These are phyloP conservation scores for Acleris sparsana DNA, from an alignment of 2,888 invertebrate species.

Conservation along the genomic window DNA sequence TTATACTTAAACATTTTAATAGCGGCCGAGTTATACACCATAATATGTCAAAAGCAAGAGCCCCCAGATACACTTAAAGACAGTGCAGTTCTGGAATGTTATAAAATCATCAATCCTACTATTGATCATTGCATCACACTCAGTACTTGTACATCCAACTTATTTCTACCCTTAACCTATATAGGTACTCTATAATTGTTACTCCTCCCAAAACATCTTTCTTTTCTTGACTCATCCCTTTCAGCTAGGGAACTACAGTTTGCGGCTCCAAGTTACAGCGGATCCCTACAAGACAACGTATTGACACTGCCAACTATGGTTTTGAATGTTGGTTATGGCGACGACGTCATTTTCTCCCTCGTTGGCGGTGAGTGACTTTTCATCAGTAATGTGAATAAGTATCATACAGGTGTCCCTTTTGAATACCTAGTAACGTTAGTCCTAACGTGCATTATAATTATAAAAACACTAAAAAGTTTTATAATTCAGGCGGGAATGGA, in stretches of 20 bases:
- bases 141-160: background rate
- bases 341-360: slow-evolving; percentile 52
- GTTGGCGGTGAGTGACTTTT: slow-evolving; percentile 58
- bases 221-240: slow-evolving; percentile 41
- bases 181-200: slow-evolving; percentile 28
- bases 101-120: no score
- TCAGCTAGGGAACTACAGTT: slow-evolving; percentile 64
- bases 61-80: no score
- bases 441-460: background rate
- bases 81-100: no score
- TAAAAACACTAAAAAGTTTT: background rate
- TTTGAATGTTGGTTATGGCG: slow-evolving; percentile 53
- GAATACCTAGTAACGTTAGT: background rate
- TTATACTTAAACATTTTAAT: no score
- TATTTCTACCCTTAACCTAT: slow-evolving; percentile 39
- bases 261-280: slow-evolving; percentile 56
- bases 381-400: background rate
- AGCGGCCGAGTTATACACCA: no score
- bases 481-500: no score
- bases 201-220: slow-evolving; percentile 7
- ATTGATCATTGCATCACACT: background rate
- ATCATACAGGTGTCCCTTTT: background rate
- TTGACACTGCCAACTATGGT: slow-evolving; percentile 52
- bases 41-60: no score
- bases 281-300: slow-evolving; percentile 51